Evolutionary conservation across 2,888 invertebrate species (phyloP), one percentile per base, ranked within the genome.

Genomic region (Aspidiotus destructor): DNA sequence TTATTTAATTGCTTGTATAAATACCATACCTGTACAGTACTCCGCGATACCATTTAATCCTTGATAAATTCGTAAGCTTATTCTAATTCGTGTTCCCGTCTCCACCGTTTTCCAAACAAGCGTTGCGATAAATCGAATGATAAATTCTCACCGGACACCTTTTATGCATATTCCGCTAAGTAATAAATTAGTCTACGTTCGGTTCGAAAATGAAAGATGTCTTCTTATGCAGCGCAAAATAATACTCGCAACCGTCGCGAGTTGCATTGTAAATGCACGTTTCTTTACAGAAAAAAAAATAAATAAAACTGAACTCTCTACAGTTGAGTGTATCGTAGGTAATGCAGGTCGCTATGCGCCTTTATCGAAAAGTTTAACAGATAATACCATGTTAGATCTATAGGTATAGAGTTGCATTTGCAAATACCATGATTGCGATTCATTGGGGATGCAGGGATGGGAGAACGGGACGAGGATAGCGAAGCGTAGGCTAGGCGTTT

Each of bases 151-250:
- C 58, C 58, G 65, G 65, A 65, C 65, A 65, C 65, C 65, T 65
- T 65, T 57, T 65, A 65, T 65, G 58, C 65, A 8, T 15, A 54
- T 55, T 55, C 57, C 57, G 48, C 54, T 42, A 41, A 44, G 65
- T 44, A 65, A 65, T 65, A 65, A 65, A 65, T 65, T 65, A 65
- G 65, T 65, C 65, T 65, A 48, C 65, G 57, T 65, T 48, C 65
- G 58, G 65, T 65, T 58, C 65, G 58, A 65, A 65, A 65, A 65
- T 65, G 65, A 65, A 65, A 65, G 65, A 65, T 65, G 65, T 65
- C 58, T 48, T 52, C 53, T 62, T 65, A 58, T 58, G 57, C 65
- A 17, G 58, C 16, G 58, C 57, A 65, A 65, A 65, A 65, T 65
- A 65, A 58, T 65, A 65, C 65, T 42, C 42, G 28, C 28, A 28